Evolutionary conservation across 2,113 vertebrate genomes (phyloP).

Genomic region (Marmota monax): DNA sequence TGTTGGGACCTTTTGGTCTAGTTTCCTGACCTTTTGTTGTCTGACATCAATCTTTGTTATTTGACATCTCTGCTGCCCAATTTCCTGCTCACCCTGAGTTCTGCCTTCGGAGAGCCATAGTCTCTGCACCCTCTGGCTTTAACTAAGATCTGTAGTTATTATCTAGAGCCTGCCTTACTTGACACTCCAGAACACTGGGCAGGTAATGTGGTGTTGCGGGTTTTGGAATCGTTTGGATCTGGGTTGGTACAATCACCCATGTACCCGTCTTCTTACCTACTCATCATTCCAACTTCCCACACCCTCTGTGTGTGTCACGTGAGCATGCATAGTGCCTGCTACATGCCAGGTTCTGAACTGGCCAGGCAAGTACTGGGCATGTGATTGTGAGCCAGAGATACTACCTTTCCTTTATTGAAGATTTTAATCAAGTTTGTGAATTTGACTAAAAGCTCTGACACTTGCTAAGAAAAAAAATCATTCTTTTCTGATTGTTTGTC

Average conservation of each 20-base stretch:
- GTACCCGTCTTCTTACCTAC: background rate
- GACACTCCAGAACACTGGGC: background rate
- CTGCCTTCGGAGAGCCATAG: background rate
- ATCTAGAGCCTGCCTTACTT: background rate
- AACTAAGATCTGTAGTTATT: background rate
- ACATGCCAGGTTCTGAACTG: background rate
- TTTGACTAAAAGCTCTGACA: background rate
- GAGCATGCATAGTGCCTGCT: background rate
- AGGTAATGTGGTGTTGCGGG: background rate
- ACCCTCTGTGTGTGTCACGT: background rate
- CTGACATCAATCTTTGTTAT: background rate
- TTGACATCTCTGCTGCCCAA: background rate
- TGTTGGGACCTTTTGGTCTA: background rate
- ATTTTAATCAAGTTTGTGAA: background rate
- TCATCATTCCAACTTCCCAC: background rate
- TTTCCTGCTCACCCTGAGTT: background rate
- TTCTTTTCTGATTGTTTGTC: background rate
- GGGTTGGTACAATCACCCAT: background rate
- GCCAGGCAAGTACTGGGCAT: background rate
- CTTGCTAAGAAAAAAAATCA: slow-evolving; percentile 19
- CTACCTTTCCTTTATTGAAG: background rate
- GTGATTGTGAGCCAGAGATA: background rate
- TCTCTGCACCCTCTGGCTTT: background rate
- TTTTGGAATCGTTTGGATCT: slow-evolving; percentile 3
- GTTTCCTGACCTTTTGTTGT: background rate